Percentiles rank a stretch among this genome's conserved stretches.
Evolutionary conservation across 1,140 invertebrate species (phyloP).

Genomic region (Bradysia coprophila): DNA sequence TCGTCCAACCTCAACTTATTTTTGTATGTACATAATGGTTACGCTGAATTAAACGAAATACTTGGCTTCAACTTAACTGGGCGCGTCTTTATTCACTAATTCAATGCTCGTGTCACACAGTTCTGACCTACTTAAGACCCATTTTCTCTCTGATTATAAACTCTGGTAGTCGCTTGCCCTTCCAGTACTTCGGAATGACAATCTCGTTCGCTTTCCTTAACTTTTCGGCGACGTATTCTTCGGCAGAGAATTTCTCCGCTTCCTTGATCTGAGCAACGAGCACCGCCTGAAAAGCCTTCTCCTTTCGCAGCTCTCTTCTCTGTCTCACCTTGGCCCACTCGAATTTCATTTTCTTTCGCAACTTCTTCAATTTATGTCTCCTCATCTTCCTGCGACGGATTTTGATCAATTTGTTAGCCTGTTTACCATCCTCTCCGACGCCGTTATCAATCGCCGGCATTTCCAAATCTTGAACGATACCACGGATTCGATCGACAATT

Average conservation of each 20-base stretch:
- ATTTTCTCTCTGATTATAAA: constrained; percentile 36
- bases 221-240: constrained; percentile 43
- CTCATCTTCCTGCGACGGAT: constrained; percentile 72
- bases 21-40: too few species aligned
- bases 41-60: too few species aligned
- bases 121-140: constrained; percentile 23
- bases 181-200: constrained; percentile 38
- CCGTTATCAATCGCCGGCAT: neutral
- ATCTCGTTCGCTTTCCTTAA: constrained; percentile 39
- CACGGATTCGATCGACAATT: neutral
- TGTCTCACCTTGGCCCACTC: constrained; percentile 47
- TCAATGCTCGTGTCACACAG: too few species aligned
- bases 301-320: constrained; percentile 45
- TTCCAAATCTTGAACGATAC: neutral
- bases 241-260: constrained; percentile 56
- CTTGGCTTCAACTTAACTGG: too few species aligned
- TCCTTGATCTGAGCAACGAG: constrained; percentile 45
- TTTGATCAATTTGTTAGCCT: constrained; percentile 51
- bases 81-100: too few species aligned
- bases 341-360: constrained; percentile 57
- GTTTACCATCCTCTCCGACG: constrained; percentile 28
- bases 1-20: too few species aligned
- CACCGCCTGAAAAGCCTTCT: constrained; percentile 54
- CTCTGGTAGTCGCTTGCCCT: constrained; percentile 41
- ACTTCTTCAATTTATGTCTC: constrained; percentile 63